Conservation (phyloP, 2,797 vertebrate species). For the Syngnathus acus region DNA sequence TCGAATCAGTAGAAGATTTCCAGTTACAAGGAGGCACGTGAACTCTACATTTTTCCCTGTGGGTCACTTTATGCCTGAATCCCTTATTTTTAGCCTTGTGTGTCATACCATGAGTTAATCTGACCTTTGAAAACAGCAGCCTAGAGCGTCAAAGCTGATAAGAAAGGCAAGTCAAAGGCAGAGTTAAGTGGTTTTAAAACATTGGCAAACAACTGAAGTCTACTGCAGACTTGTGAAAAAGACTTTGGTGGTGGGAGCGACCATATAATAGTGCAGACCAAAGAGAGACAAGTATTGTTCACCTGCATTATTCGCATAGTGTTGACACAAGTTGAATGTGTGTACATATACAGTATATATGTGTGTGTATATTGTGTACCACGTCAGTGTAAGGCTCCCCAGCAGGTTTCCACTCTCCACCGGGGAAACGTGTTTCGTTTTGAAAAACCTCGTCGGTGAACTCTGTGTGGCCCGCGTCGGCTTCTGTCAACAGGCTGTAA, state of each 20-base stretch:
- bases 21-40: background rate
- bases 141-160: background rate
- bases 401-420: slow-evolving; percentile 85
- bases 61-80: background rate
- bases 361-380: slow-evolving; percentile 58
- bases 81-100: background rate
- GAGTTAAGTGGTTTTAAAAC: background rate
- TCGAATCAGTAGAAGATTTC: too few species aligned
- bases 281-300: slow-evolving; percentile 18
- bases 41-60: background rate
- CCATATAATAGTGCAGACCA: slow-evolving; percentile 8
- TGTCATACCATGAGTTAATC: background rate
- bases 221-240: background rate
- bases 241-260: background rate
- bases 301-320: slow-evolving; percentile 18
- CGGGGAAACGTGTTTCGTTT: slow-evolving; percentile 88
- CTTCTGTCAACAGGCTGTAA: slow-evolving; percentile 86
- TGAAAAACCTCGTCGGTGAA: slow-evolving; percentile 93
- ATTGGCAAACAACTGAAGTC: background rate
- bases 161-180: background rate
- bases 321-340: slow-evolving; percentile 3
- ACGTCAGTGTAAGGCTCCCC: slow-evolving; percentile 85
- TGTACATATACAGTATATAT: background rate
- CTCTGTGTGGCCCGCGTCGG: slow-evolving; percentile 91
- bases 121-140: background rate